Evolutionary conservation across 2,113 vertebrate genomes (phyloP), one percentile per base, ranked within the genome.

Genomic region (Plectropomus leopardus): DNA sequence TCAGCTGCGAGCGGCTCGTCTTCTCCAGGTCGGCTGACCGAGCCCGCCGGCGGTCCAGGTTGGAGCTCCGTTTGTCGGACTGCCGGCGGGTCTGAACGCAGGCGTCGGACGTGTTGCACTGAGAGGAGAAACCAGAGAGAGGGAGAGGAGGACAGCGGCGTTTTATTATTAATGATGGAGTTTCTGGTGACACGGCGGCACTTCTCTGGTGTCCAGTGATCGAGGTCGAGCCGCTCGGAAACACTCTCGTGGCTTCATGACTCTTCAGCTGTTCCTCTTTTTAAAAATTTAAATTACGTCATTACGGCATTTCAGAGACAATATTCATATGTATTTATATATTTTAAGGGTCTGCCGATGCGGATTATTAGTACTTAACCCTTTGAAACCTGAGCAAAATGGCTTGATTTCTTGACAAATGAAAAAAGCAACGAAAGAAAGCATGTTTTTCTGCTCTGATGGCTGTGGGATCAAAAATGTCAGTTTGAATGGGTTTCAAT

Each of bases 61-160:
- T 86, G 19, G 95, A 86, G 55, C 84, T 89, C 47, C 90, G 91
- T 55, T 95, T 97, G 50, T 96, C 95, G 54, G 96, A 90, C 85
- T 96, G 94, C 1, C 96, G 94, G 10, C 96, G 93, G 59, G 94
- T 97, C 89, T 96, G 96, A 32, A 95, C 94, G 60, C 96, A 92
- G 4, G 96, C 86, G 7, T 96, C 97, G 0, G 96, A 95, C 3
- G 93, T 93, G 0, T 95, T 96, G 44, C 95, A 96, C 98, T 98
- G 68, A 42, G 57, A 47, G 74, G 34, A 55, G 44, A 83, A 90
- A 84, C 58, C 42, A 66, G 64, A 80, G 76, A 76, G 69, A 47
- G 7, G 9, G n/a, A 6, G 24, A 5, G 7, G 83, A 34, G 26
- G 48, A 83, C 45, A 77, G 75, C 57, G 4, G 19, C 1, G 70